Conservation (phyloP, 1,140 invertebrate genomes). For the Branchinecta lindahli region DNA sequence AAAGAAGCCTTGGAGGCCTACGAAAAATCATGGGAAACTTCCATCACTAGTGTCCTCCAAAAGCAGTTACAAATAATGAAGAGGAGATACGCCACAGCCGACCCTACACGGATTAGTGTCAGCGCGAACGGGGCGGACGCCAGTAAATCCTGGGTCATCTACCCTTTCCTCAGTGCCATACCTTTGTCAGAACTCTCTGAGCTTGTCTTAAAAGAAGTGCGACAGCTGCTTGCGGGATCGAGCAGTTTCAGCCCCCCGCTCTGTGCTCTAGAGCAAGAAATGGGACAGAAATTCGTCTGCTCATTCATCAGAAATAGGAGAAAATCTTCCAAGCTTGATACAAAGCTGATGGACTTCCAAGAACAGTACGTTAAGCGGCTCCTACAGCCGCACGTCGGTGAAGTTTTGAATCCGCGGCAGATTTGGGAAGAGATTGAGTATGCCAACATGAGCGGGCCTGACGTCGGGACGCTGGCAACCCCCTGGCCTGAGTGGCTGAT, state of each 20-base stretch:
- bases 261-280: background rate
- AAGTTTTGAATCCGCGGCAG: conserved; percentile 44
- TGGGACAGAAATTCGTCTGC: background rate
- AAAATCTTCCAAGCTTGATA: conserved; percentile 38
- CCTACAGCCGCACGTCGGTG: conserved; percentile 29
- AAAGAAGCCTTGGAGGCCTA: background rate
- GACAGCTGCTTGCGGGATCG: background rate
- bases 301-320: background rate
- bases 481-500: conserved; percentile 47
- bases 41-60: background rate
- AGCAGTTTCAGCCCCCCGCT: background rate
- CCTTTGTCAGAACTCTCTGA: background rate
- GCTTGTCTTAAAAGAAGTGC: background rate
- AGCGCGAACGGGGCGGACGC: too few relatives aligned
- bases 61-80: background rate
- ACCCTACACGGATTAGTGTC: too few relatives aligned
- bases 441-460: conserved; percentile 38
- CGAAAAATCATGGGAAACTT: background rate
- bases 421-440: conserved; percentile 51
- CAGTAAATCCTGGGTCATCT: background rate
- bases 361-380: conserved; percentile 53
- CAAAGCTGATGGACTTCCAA: conserved; percentile 51
- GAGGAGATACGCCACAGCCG: background rate
- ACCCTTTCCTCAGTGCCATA: background rate
- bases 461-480: conserved; percentile 41